Evolutionary conservation across 2,797 vertebrate species (phyloP), one percentile per base, ranked within the genome.

Genomic region (Sebastes elongatus): DNA sequence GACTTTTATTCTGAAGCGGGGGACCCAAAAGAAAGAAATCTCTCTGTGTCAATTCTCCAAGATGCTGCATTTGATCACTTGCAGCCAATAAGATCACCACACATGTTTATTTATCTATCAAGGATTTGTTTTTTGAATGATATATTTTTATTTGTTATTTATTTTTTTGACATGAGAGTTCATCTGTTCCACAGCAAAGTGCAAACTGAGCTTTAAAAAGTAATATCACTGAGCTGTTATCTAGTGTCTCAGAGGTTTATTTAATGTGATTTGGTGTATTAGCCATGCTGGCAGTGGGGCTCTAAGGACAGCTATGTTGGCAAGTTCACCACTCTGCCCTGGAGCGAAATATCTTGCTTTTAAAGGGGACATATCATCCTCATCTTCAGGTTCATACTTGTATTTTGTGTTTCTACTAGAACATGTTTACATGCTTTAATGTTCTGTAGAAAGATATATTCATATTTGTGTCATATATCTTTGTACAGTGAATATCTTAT

Each of bases 1-100:
- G 82, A 84, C 80, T 83, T 87, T 46, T 72, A 63, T 53, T 77
- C 80, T 74, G 78, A 38, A 53, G 69, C 38, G 76, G 20, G 56
- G 46, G 33, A 18, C 49, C 38, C 10, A 38, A 72, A 74, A 69
- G 59, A 63, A 38, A 60, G 46, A 56, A 73, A 20, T 62, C 42
- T 13, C 32, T 2, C 30, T 32, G 6, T 33, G 76, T 69, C 60
- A 32, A 14, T 33, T 49, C 25, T 49, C 5, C 27, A 13, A 75
- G 69, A 72, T 33, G 65, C 70, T 69, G 74, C 74, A 63, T 25
- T 57, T 28, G 5, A 70, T 74, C 59, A 27, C 23, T 7, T 7
- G 8, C 22, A 32, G 57, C 30, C 53, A 42, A 57, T 9, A 64
- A 46, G 2, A 42, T 20, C 49, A 49, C 20, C 25, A 4, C 8